These are phyloP conservation scores for Drosophila maculinotata DNA, from an alignment of 2,888 invertebrate species.

Conservation along the genomic window DNA sequence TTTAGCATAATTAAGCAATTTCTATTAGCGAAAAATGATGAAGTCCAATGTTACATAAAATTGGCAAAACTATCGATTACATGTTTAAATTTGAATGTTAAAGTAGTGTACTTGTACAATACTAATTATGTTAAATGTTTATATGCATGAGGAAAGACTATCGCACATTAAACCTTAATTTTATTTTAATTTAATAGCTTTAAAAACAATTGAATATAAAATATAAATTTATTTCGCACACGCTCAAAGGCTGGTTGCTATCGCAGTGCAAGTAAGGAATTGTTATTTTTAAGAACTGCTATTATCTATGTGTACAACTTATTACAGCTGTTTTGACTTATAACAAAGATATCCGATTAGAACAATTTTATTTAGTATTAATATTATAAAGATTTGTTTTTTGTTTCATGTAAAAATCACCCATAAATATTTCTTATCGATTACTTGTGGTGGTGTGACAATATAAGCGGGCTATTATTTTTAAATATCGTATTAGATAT, in stretches of 20 bases:
- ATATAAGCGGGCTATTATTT: not conserved
- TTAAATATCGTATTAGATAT: not conserved
- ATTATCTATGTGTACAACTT: too few species aligned
- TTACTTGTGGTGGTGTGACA: not conserved
- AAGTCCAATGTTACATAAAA: not conserved
- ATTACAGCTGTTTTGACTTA: too few species aligned
- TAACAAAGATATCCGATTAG: too few species aligned
- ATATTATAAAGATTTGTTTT: not conserved
- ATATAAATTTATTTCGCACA: too few species aligned
- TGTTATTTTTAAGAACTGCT: not conserved
- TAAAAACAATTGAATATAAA: too few species aligned
- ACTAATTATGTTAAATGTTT: too few species aligned
- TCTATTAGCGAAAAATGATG: not conserved
- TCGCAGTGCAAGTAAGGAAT: not conserved
- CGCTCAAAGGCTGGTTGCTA: conserved; percentile 2
- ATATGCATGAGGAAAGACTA: too few species aligned
- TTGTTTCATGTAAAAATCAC: not conserved
- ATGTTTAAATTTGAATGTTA: not conserved
- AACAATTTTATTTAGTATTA: too few species aligned
- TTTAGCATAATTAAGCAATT: not conserved
- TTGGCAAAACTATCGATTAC: not conserved
- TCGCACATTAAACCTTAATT: too few species aligned
- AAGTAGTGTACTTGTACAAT: not conserved
- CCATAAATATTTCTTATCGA: not conserved
- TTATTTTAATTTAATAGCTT: too few species aligned